A percentile compares a stretch with the other conserved stretches of the same genome.
Evolutionary conservation across 2,797 vertebrate genomes (phyloP).

Genomic region (Notamacropus eugenii): DNA sequence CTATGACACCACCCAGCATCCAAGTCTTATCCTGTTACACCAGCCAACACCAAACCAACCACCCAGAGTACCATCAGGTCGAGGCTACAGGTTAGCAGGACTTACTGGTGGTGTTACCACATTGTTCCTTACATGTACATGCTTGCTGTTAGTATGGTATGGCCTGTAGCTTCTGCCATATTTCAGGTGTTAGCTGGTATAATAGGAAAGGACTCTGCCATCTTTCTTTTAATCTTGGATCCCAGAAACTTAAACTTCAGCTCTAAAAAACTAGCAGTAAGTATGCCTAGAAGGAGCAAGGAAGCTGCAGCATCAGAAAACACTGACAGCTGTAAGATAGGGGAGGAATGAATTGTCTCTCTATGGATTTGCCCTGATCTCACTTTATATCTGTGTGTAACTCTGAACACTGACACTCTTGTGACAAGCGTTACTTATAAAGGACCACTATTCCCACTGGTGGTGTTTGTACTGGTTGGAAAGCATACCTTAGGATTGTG

Average conservation of each 20-base stretch:
- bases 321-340: background rate
- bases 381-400: background rate
- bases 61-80: background rate
- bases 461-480: background rate
- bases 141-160: background rate
- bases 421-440: no score
- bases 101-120: background rate
- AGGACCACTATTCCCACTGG: background rate
- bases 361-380: background rate
- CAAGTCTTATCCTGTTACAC: background rate
- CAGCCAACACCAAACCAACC: no score
- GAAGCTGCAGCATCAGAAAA: background rate
- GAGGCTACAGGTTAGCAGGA: background rate
- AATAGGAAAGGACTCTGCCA: no score
- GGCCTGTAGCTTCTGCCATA: no score
- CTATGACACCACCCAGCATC: background rate
- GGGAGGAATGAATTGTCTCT: background rate
- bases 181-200: no score
- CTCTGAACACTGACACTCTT: background rate
- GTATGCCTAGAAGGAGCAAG: background rate
- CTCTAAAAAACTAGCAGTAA: background rate
- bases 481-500: background rate
- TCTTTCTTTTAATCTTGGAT: background rate
- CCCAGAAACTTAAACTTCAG: background rate
- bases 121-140: background rate